Evolutionary conservation across 2,113 vertebrate species (phyloP).

Genomic region (Tetrax tetrax): DNA sequence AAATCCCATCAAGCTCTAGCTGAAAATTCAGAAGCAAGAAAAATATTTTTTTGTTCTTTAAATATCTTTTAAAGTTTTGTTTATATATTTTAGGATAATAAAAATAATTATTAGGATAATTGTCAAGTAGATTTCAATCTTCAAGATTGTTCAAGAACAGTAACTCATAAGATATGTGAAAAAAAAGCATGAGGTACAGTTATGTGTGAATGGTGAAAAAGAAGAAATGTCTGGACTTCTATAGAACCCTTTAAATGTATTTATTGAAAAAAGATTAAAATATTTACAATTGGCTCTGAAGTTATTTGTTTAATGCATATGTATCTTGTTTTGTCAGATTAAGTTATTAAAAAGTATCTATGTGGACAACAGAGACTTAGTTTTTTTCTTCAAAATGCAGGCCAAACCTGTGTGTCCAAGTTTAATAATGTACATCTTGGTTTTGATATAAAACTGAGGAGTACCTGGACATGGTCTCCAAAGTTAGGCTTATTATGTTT

Average conservation of each 20-base stretch:
- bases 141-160: background rate
- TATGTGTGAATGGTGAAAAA: background rate
- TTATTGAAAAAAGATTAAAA: background rate
- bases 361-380: accelerated
- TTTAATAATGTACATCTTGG: background rate
- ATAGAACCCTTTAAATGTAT: background rate
- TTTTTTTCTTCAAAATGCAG: background rate
- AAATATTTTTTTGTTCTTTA: background rate
- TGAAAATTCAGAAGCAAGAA: background rate
- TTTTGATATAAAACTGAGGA: background rate
- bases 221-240: background rate
- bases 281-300: background rate
- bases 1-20: background rate
- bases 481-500: background rate
- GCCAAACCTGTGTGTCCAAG: background rate
- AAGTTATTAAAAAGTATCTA: background rate
- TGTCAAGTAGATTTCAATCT: background rate
- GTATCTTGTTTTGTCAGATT: background rate
- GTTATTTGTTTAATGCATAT: background rate
- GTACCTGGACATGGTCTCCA: background rate
- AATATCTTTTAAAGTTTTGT: background rate
- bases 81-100: background rate
- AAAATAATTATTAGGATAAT: background rate
- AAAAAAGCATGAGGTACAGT: background rate
- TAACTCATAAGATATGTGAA: background rate